These are phyloP conservation scores for Stenchaetothrips biformis DNA, from an alignment of 2,888 invertebrate genomes.

Conservation along the genomic window DNA sequence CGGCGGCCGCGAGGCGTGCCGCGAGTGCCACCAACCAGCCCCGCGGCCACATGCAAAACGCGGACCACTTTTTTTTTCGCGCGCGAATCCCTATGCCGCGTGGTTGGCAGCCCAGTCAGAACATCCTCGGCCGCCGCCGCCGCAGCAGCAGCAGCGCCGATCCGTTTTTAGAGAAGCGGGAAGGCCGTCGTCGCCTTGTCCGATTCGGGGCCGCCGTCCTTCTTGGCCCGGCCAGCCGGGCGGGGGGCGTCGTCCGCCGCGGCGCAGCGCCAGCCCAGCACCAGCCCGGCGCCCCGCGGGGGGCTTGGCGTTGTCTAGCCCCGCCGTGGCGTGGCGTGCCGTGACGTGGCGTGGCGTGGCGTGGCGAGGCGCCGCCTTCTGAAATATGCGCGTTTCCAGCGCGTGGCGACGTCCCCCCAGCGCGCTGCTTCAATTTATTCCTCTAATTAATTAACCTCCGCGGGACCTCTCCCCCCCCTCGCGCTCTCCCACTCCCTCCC, in stretches of 20 bases:
- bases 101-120: too few relatives aligned
- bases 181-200: background rate
- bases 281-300: background rate
- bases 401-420: background rate
- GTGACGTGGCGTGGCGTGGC: background rate
- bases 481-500: background rate
- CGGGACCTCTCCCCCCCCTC: background rate
- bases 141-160: too few relatives aligned
- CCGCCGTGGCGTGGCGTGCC: background rate
- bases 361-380: background rate
- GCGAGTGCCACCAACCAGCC: background rate
- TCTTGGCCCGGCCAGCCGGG: background rate
- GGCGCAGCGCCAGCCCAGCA: background rate
- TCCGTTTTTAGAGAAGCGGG: too few relatives aligned
- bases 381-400: constrained; percentile 11
- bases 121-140: too few relatives aligned
- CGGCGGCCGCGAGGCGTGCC: background rate
- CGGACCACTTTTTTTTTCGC: too few relatives aligned
- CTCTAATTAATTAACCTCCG: constrained; percentile 12
- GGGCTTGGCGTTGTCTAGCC: background rate
- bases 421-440: constrained; percentile 1
- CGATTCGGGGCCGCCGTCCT: background rate
- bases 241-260: background rate
- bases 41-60: too few relatives aligned
- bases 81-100: too few relatives aligned